Conservation (phyloP, 2,797 vertebrate genomes). For the Platyrinchus mystaceus region DNA sequence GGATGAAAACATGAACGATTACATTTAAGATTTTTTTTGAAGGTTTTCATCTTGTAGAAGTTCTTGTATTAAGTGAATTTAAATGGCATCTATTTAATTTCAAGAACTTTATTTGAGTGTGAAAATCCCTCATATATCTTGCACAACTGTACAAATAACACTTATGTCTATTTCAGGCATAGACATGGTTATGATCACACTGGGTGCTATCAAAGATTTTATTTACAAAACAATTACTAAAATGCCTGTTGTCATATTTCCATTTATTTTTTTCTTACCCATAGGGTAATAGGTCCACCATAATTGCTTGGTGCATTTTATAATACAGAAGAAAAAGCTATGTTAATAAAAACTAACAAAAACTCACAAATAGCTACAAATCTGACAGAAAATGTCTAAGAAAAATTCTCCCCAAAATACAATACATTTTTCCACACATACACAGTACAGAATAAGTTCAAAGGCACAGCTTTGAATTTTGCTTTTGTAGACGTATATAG, state of each 20-base stretch:
- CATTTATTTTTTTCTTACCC: slow-evolving; percentile 99
- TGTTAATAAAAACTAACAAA: slow-evolving; percentile 93
- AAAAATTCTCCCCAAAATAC: slow-evolving; percentile 82
- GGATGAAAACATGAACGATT: neutral
- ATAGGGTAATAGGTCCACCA: slow-evolving; percentile 99
- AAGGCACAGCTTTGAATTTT: slow-evolving; percentile 84
- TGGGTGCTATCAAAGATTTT: slow-evolving; percentile 91
- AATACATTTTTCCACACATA: slow-evolving; percentile 82
- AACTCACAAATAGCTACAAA: slow-evolving; percentile 90
- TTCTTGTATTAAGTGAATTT: neutral
- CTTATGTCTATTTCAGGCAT: slow-evolving; percentile 83
- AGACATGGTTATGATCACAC: slow-evolving; percentile 86
- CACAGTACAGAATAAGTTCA: slow-evolving; percentile 82
- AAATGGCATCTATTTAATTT: slow-evolving; percentile 37
- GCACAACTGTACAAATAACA: slow-evolving; percentile 84
- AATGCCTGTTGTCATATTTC: slow-evolving; percentile 91
- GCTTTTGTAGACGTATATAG: slow-evolving; percentile 69
- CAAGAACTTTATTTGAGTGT: slow-evolving; percentile 76
- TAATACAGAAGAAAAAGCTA: slow-evolving; percentile 94
- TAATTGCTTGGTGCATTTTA: slow-evolving; percentile 93
- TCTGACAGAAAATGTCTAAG: slow-evolving; percentile 86
- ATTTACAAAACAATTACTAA: slow-evolving; percentile 97
- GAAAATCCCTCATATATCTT: slow-evolving; percentile 87
- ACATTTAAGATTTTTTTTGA: neutral
- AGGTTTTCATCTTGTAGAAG: neutral